phyloP scores from a whole-genome alignment of 2,888 invertebrate species.

The Orgyia antiqua region DNA sequence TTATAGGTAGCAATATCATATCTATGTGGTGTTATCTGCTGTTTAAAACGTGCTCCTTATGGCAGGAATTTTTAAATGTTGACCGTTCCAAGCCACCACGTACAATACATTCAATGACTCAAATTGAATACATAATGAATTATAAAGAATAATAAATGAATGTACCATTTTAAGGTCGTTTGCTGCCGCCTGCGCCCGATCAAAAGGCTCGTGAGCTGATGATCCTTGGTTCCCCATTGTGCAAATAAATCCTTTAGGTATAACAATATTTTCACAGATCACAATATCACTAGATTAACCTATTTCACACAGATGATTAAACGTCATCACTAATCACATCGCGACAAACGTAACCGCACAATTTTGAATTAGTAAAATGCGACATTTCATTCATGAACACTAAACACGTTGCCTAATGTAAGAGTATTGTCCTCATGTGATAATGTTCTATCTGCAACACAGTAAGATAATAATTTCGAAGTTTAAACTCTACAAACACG shows the following conservation, averaged over 20 bases:
- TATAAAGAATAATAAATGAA: constrained; percentile 34
- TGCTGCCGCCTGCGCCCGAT: constrained; percentile 79
- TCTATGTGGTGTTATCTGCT: constrained; percentile 10
- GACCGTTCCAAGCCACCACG: constrained; percentile 19
- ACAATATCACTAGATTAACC: constrained; percentile 27
- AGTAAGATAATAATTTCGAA: constrained; percentile 67
- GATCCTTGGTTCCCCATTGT: constrained; percentile 91
- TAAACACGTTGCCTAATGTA: constrained; percentile 45
- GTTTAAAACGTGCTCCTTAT: constrained; percentile 10
- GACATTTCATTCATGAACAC: constrained; percentile 43
- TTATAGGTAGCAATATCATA: no score
- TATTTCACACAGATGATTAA: constrained; percentile 21
- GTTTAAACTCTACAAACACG: constrained; percentile 65
- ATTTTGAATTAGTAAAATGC: constrained; percentile 3
- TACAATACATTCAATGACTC: constrained; percentile 27
- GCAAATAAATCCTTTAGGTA: constrained; percentile 8
- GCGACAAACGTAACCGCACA: constrained; percentile 10
- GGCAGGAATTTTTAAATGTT: constrained; percentile 29
- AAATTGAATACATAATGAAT: constrained; percentile 37
- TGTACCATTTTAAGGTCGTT: constrained; percentile 72
- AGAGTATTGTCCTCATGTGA: constrained; percentile 53
- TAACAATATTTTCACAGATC: constrained; percentile 16
- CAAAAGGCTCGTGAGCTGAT: constrained; percentile 88
- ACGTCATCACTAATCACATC: constrained; percentile 27
- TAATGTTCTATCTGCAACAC: constrained; percentile 54